Percentiles rank a stretch among this genome's conserved stretches.
Evolutionary conservation across 2,888 invertebrate species (phyloP).

Genomic region (Pyrrhosoma nymphula): DNA sequence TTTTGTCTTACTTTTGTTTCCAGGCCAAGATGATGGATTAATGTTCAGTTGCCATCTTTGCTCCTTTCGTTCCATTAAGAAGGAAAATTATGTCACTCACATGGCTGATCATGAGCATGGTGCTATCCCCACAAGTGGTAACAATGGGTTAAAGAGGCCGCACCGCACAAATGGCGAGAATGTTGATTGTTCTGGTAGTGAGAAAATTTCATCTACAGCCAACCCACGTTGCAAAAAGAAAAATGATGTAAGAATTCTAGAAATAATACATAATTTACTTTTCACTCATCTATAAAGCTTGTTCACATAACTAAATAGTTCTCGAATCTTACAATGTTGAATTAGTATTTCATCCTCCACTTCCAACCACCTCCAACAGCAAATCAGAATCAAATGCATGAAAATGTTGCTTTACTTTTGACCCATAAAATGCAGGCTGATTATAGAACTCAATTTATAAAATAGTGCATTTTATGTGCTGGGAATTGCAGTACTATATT

Average conservation of each 20-base stretch:
- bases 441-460: too few relatives aligned
- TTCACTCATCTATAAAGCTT: too few relatives aligned
- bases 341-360: too few relatives aligned
- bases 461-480: too few relatives aligned
- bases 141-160: not conserved
- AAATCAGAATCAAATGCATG: too few relatives aligned
- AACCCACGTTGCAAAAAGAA: slow-evolving; percentile 26
- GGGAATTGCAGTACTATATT: too few relatives aligned
- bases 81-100: slow-evolving; percentile 82
- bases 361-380: too few relatives aligned
- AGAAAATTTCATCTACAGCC: not conserved
- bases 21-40: slow-evolving; percentile 81
- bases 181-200: not conserved
- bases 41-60: slow-evolving; percentile 83
- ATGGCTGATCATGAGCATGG: slow-evolving; percentile 75
- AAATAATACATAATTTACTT: not conserved
- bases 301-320: too few relatives aligned
- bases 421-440: too few relatives aligned
- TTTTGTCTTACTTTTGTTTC: too few relatives aligned
- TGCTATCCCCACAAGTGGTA: slow-evolving; percentile 26
- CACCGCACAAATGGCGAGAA: slow-evolving; percentile 40
- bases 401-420: too few relatives aligned
- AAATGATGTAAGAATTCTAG: slow-evolving; percentile 39
- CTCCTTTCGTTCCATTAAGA: slow-evolving; percentile 83
- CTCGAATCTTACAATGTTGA: too few relatives aligned